Percentiles rank a stretch among this genome's conserved stretches.
phyloP scores from a whole-genome alignment of 1,140 invertebrate species.

The Drosophila chauvacae region DNA sequence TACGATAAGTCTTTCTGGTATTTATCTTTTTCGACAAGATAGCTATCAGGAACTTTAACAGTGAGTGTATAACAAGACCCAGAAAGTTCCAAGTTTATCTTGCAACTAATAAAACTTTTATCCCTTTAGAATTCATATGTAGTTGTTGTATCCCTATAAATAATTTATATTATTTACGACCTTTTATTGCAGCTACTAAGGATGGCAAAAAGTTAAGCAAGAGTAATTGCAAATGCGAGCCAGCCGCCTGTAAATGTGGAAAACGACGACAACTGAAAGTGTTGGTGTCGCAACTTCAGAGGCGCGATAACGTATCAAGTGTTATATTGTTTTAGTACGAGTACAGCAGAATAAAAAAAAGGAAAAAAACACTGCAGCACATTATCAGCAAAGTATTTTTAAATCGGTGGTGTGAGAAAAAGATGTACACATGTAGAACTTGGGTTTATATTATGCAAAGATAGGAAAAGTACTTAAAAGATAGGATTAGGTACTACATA shows the following conservation, averaged over 20 bases:
- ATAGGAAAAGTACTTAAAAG: slow-evolving; percentile 50
- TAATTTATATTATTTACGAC: slow-evolving; percentile 20
- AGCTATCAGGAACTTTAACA: background rate
- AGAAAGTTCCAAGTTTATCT: background rate
- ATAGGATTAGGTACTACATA: slow-evolving; percentile 3
- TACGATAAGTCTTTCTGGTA: background rate
- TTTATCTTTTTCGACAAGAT: background rate
- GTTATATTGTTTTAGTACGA: slow-evolving; percentile 72
- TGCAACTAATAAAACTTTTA: background rate
- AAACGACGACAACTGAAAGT: slow-evolving; percentile 50
- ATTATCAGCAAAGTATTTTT: slow-evolving; percentile 39
- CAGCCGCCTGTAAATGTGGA: slow-evolving; percentile 59
- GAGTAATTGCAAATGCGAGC: slow-evolving; percentile 62
- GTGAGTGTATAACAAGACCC: background rate
- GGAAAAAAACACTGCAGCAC: slow-evolving; percentile 29
- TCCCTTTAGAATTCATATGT: background rate
- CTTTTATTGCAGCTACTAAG: slow-evolving; percentile 55
- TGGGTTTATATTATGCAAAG: slow-evolving; percentile 42
- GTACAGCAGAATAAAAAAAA: slow-evolving; percentile 38
- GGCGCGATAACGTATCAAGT: slow-evolving; percentile 77
- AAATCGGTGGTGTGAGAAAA: slow-evolving; percentile 20
- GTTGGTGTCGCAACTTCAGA: slow-evolving; percentile 62
- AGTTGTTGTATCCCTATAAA: background rate
- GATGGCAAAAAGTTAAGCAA: slow-evolving; percentile 57
- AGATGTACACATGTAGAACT: slow-evolving; percentile 29